Conservation (phyloP, 1,140 invertebrate species). For the Anastrepha obliqua region DNA sequence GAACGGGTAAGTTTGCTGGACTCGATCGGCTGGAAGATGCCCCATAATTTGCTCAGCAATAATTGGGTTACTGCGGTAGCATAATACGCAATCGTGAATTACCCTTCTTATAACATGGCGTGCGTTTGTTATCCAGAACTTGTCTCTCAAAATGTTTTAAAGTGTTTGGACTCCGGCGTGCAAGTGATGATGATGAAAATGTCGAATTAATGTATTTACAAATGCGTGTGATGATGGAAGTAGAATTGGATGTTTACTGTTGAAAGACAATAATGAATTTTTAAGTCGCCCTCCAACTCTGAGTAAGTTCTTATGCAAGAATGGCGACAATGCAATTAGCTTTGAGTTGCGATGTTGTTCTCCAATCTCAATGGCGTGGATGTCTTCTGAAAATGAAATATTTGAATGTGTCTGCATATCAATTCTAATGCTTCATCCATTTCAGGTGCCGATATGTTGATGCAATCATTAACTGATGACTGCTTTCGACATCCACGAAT, state of each 20-base stretch:
- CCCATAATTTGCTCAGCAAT: too few relatives aligned
- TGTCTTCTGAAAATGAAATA: too few relatives aligned
- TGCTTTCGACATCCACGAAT: constrained; percentile 20
- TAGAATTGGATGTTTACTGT: constrained; percentile 73
- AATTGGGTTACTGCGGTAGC: too few relatives aligned
- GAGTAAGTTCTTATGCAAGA: constrained; percentile 70
- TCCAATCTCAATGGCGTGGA: constrained; percentile 21
- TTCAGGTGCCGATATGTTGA: constrained; percentile 48
- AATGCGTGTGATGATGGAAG: constrained; percentile 67
- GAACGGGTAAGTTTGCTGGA: constrained; percentile 63
- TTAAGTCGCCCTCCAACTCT: constrained; percentile 73
- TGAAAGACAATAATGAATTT: constrained; percentile 62
- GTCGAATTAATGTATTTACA: constrained; percentile 67
- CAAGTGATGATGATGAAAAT: constrained; percentile 65
- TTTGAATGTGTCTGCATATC: constrained; percentile 55
- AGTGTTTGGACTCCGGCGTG: constrained; percentile 70
- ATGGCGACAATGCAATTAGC: constrained; percentile 63
- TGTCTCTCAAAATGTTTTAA: constrained; percentile 58
- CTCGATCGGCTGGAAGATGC: too few relatives aligned
- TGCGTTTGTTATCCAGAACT: too few relatives aligned
- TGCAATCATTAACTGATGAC: constrained; percentile 25
- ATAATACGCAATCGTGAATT: too few relatives aligned
- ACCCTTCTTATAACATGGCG: too few relatives aligned
- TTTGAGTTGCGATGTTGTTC: constrained; percentile 56
- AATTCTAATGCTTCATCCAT: constrained; percentile 56